Base-by-base conservation (phyloP, 2,113 vertebrate species). In the Rhombomys opimus region DNA sequence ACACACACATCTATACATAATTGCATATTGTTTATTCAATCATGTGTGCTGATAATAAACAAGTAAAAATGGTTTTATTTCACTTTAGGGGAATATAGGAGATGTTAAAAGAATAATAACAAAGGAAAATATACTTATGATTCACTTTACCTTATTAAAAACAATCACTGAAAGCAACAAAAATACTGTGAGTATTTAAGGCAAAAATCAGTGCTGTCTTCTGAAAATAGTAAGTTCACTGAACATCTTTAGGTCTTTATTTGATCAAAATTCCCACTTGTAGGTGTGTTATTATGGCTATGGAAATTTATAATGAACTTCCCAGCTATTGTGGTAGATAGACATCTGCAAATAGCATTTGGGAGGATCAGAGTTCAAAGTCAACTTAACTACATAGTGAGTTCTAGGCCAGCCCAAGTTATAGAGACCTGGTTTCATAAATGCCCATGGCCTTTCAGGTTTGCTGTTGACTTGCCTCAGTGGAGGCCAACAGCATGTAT, bases 141-240 rank as follows among this genome's bases (percentile, higher is more conserved):
- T 57, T 13, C 22, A 85, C 75, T 97, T 95, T 8, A 57, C 2
- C 63, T 87, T 63, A n/a, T 90, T 67, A 65, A 92, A 90, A 84
- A 0, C 2, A 30, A 7, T 32, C 57, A 52, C 9, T n/a, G 25
- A 94, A 86, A 50, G 1, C 52, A 72, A 20, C 5, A 80, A 65
- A 75, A 41, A 84, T 0, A 59, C 82, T 57, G 68, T 81, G 41
- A 91, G 17, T 22, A 23, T 20, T 18, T 25, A 59, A 91, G 65
- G 75, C 7, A 52, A 75, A 52, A 63, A 80, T 46, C 5, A 80
- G 90, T 54, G 12, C 32, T 82, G 41, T 0, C 41, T 70, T 52
- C 90, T 87, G 22, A 73, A 94, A 95, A 32, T 41, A 84, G 17
- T 32, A 50, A 18, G 12, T 70, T 95, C 8, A 54, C 17, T 52